Evolutionary conservation across 2,113 vertebrate genomes (phyloP).

Genomic region (Asarcornis scutulata): DNA sequence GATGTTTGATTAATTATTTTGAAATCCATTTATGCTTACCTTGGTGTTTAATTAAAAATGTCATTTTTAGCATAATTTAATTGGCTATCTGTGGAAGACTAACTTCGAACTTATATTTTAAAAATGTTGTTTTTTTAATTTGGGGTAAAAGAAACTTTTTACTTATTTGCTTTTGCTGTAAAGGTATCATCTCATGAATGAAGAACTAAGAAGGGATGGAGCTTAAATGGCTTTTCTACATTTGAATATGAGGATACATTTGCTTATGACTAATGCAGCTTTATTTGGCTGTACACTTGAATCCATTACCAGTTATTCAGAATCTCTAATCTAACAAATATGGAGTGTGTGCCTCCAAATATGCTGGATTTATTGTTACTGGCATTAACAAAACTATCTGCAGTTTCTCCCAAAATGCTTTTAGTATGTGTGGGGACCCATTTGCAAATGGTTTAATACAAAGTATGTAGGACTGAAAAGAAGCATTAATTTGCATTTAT

Average conservation of each 20-base stretch:
- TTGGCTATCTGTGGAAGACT: constrained; percentile 90
- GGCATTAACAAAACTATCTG: constrained; percentile 68
- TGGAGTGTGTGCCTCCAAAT: constrained; percentile 62
- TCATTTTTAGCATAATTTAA: constrained; percentile 99
- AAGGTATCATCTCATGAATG: constrained; percentile 79
- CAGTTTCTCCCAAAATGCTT: constrained; percentile 47
- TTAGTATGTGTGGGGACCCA: background rate
- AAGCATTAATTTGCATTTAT: constrained; percentile 4
- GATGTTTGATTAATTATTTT: constrained; percentile 98
- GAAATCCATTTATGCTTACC: constrained; percentile 96
- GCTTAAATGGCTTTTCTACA: constrained; percentile 75
- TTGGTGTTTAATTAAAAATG: constrained; percentile 99
- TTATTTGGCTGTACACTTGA: constrained; percentile 73
- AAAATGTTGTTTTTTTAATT: constrained; percentile 73
- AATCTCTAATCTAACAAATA: constrained; percentile 74
- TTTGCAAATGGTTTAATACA: constrained; percentile 37
- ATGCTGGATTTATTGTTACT: constrained; percentile 61
- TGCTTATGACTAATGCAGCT: constrained; percentile 72
- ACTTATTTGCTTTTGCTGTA: constrained; percentile 80
- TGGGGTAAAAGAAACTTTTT: constrained; percentile 82
- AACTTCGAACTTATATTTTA: constrained; percentile 83
- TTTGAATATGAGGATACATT: constrained; percentile 77
- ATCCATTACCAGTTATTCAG: constrained; percentile 71
- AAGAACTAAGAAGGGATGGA: constrained; percentile 68
- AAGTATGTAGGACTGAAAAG: constrained; percentile 24